Evolutionary conservation across 2,113 vertebrate genomes (phyloP), one percentile per base, ranked within the genome.

Genomic region (Pseudopodoces humilis): DNA sequence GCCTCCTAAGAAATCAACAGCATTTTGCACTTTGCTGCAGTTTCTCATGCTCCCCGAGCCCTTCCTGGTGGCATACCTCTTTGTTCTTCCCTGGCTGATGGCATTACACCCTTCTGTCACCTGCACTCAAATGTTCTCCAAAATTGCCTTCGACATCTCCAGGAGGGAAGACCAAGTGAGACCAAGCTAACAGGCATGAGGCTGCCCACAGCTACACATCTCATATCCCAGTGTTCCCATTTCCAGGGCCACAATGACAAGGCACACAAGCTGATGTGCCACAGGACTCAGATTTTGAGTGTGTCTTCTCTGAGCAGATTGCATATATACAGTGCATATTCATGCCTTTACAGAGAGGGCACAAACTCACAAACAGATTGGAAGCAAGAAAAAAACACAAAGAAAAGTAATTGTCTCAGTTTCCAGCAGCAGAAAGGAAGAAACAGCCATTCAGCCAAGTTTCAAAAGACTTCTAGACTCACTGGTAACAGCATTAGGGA

Each of bases 241-340:
- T 65, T 62, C 69, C n/a, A 83, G 21, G 21, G 25, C 27, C 52
- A 49, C 77, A 35, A 9, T 2, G 6, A 33, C n/a, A 81, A 65
- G 23, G 15, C 13, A 60, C 15, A 9, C 15, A 59, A 63, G 33
- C 2, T 1, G 0, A 15, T 27, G 17, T 17, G 13, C 12, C 0
- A 0, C 0, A 0, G 21, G 6, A 31, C 22, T 35, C 3, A 25
- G 35, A 55, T 41, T 71, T 43, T 50, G 9, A 83, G 11, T 2
- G 1, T 3, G 3, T 64, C 21, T 31, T 46, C 15, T 76, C 59
- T 58, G 9, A 62, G 39, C 13, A 20, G 44, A 30, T 9, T 25
- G 23, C 58, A 67, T 0, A 0, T 30, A 21, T 13, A 16, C 6
- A 11, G 19, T 5, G 25, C 16, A 12, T 0, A 1, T 46, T 78